These are phyloP conservation scores for Tragopan temminckii DNA, from an alignment of 2,797 vertebrate genomes.

Conservation along the genomic window DNA sequence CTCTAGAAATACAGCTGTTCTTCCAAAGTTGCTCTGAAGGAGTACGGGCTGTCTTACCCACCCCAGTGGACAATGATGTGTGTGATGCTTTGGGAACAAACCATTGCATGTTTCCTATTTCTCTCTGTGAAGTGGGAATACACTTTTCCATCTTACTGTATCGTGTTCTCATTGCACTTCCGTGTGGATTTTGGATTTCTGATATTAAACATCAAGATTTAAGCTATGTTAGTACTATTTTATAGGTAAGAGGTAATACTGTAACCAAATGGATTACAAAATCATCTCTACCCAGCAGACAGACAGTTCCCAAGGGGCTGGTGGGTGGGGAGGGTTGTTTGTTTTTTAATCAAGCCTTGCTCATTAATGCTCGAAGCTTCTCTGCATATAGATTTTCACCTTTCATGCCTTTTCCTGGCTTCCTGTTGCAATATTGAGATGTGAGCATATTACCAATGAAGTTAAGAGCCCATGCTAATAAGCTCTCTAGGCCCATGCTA, in stretches of 20 bases:
- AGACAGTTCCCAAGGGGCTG: not conserved
- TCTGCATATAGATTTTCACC: not conserved
- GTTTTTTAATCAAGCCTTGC: not conserved
- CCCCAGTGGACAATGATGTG: not conserved
- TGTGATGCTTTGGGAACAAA: not conserved
- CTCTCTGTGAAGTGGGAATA: not conserved
- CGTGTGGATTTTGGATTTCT: not conserved
- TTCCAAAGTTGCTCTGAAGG: not conserved
- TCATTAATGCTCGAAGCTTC: slow-evolving; percentile 3
- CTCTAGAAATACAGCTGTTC: not conserved
- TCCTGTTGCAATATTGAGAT: not conserved
- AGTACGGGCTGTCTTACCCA: not conserved
- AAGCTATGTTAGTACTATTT: not conserved
- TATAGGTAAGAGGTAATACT: not conserved
- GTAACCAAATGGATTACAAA: not conserved
- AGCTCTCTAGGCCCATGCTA: not conserved
- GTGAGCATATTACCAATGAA: slow-evolving; percentile 3
- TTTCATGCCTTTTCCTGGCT: not conserved
- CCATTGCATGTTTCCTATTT: not conserved
- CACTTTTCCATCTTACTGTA: not conserved
- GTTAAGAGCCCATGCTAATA: slow-evolving; percentile 1
- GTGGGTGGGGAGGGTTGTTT: not conserved
- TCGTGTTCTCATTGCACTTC: not conserved
- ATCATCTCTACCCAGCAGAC: not conserved
- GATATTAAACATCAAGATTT: not conserved